Evolutionary conservation across 2,113 vertebrate species (phyloP).

Genomic region (Pterocles orientalis): DNA sequence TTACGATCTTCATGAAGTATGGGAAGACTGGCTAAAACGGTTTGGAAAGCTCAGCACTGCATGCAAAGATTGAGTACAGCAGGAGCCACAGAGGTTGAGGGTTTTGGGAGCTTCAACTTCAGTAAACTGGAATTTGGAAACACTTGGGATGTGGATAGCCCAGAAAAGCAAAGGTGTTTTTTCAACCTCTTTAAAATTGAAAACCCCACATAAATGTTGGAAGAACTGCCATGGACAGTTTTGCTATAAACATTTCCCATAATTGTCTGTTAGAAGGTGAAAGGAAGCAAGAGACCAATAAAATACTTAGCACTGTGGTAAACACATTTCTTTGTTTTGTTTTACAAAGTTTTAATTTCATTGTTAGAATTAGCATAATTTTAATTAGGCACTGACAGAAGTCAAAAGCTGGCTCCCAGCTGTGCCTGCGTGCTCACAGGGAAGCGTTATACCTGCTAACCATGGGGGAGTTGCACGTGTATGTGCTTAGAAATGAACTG

Average conservation of each 20-base stretch:
- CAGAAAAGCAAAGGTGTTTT: neutral
- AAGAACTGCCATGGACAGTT: neutral
- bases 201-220: neutral
- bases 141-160: neutral
- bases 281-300: neutral
- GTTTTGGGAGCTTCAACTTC: neutral
- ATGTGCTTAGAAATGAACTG: neutral
- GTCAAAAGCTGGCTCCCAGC: conserved; percentile 13
- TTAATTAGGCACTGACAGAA: conserved; percentile 20
- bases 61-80: neutral
- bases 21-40: neutral
- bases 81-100: neutral
- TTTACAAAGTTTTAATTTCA: neutral
- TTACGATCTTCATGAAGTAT: neutral
- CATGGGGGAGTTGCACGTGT: neutral
- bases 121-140: neutral
- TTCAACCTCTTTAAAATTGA: neutral
- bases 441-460: neutral
- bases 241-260: neutral
- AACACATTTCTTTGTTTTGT: neutral
- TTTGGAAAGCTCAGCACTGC: neutral
- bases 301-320: neutral
- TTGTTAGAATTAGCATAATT: conserved; percentile 31
- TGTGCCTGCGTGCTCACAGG: neutral
- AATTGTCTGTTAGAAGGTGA: neutral